These are phyloP conservation scores for Formica aserva DNA, from an alignment of 2,888 invertebrate genomes.

Conservation along the genomic window DNA sequence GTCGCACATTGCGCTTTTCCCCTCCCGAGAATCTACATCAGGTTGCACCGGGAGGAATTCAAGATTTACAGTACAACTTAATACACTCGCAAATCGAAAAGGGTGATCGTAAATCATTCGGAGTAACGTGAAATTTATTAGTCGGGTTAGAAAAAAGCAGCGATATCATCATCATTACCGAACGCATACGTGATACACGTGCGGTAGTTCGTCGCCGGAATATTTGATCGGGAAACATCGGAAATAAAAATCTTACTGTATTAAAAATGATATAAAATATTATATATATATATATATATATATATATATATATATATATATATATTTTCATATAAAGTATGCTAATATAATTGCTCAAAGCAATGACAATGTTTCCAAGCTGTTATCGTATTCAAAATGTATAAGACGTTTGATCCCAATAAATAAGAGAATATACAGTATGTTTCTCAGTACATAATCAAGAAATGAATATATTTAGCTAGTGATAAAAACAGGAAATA, in stretches of 20 bases:
- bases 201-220: constrained; percentile 27
- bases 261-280: constrained; percentile 23
- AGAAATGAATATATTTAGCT: not conserved
- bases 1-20: constrained; percentile 42
- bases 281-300: no score
- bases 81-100: constrained; percentile 71
- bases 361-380: not conserved
- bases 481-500: not conserved
- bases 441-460: not conserved
- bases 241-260: constrained; percentile 21
- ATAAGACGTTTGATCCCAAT: not conserved
- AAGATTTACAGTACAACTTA: constrained; percentile 75
- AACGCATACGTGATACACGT: constrained; percentile 48
- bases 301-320: no score
- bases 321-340: not conserved
- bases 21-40: constrained; percentile 34
- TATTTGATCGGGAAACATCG: constrained; percentile 46
- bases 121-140: constrained; percentile 68
- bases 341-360: not conserved
- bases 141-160: constrained; percentile 29
- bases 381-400: constrained; percentile 9
- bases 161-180: constrained; percentile 31
- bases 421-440: not conserved
- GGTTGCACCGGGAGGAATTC: constrained; percentile 55
- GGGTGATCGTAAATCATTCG: constrained; percentile 73